Conservation (phyloP, 1,140 invertebrate species). For the Pseudomyrmex cubaensis region DNA sequence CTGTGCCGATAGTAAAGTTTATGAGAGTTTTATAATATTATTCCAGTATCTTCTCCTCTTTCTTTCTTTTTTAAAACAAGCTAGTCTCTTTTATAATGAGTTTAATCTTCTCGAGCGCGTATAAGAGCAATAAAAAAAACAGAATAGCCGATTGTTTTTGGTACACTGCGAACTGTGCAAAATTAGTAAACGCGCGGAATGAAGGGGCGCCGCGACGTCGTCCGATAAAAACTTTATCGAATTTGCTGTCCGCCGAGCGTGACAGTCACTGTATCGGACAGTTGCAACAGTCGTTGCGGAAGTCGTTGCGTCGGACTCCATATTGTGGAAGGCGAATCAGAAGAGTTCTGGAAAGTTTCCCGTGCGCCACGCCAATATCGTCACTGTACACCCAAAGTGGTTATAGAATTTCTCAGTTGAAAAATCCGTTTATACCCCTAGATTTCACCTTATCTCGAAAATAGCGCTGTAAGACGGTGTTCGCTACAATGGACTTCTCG, state of each 20-base stretch:
- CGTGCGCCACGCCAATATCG: constrained; percentile 41
- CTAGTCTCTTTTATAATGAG: not conserved
- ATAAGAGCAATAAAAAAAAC: not conserved
- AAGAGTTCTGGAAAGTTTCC: constrained; percentile 27
- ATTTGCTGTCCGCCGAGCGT: constrained; percentile 54
- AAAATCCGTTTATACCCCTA: constrained; percentile 53
- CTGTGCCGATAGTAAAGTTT: constrained; percentile 71
- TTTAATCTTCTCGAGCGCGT: not conserved
- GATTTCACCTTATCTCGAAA: constrained; percentile 42
- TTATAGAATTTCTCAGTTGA: constrained; percentile 58
- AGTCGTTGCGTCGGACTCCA: constrained; percentile 42
- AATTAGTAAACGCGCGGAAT: constrained; percentile 47
- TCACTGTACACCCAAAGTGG: constrained; percentile 56
- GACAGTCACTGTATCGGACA: constrained; percentile 63
- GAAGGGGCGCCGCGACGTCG: constrained; percentile 10
- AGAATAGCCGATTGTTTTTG: not conserved
- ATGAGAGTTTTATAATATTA: constrained; percentile 57
- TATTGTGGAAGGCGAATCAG: constrained; percentile 58
- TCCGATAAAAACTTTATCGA: constrained; percentile 49
- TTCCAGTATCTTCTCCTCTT: not conserved
- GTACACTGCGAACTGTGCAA: constrained; percentile 19
- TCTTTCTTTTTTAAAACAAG: not conserved
- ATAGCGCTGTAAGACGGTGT: constrained; percentile 36
- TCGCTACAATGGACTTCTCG: constrained; percentile 37
- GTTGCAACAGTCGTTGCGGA: constrained; percentile 54